phyloP scores from a whole-genome alignment of 2,113 vertebrate species.

The Platycercus adscitus region DNA sequence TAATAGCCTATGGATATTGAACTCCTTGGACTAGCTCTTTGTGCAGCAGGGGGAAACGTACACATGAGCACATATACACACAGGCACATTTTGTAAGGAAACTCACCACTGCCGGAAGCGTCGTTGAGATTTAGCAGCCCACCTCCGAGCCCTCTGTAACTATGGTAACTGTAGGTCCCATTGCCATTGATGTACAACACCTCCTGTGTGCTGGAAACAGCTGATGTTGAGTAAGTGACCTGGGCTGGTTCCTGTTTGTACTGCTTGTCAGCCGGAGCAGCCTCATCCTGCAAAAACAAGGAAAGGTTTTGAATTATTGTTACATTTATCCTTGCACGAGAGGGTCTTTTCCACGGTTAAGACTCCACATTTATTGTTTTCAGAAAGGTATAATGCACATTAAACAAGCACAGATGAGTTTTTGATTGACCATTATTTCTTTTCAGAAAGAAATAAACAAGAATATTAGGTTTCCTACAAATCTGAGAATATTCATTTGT shows the following conservation, averaged over 20 bases:
- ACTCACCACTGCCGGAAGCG: conserved; percentile 83
- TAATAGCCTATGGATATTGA: neutral
- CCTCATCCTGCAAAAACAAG: conserved; percentile 77
- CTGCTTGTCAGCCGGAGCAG: conserved; percentile 78
- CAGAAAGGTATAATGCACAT: neutral
- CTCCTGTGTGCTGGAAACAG: conserved; percentile 83
- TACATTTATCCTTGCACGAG: neutral
- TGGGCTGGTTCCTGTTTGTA: conserved; percentile 81
- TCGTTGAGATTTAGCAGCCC: conserved; percentile 85
- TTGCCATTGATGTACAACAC: conserved; percentile 87
- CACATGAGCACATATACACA: neutral
- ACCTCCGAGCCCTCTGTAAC: conserved; percentile 84
- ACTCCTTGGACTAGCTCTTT: neutral
- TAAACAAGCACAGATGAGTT: neutral
- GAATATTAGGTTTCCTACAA: neutral
- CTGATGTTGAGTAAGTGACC: conserved; percentile 79
- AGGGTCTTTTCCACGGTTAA: neutral
- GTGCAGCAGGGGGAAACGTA: neutral
- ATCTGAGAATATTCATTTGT: neutral
- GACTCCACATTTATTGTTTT: neutral
- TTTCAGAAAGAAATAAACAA: neutral
- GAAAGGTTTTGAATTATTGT: neutral
- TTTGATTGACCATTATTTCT: neutral
- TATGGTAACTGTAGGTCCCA: conserved; percentile 88
- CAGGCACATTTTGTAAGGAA: neutral